Base-by-base conservation (phyloP, 2,113 vertebrate genomes). In the Tylochromis polylepis region DNA sequence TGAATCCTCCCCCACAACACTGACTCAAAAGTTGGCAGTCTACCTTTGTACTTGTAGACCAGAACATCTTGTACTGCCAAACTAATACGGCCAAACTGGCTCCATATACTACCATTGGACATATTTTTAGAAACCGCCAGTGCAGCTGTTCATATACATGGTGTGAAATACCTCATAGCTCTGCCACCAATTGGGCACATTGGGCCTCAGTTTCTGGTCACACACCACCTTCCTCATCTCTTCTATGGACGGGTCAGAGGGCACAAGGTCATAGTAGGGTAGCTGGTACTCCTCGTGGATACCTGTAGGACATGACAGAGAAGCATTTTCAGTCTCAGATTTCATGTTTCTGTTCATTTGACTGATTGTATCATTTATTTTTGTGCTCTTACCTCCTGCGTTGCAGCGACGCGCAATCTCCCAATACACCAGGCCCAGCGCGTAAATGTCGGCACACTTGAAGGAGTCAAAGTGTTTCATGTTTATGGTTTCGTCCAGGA, bases 161-260 rank as follows among this genome's bases (percentile, higher is more conserved):
- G 79, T 79, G 84, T 6, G 57, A 89, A 84, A 62, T 92, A 99
- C 99, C 98, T 99, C 99, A 0, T 99, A 99, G 95, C 98, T 99
- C 93, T 99, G 99, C 99, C 99, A 99, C 98, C 98, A 98, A 95
- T 99, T 99, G 22, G 98, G 99, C 93, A 99, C 97, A 38, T 98
- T 99, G 4, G 98, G 99, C 87, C 99, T 95, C 14, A 99, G 91
- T 67, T 98, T 99, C 97, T 99, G 98, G 87, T 99, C 99, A 85
- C 99, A 99, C n/a, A 99, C 98, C 0, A 99, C 98, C 96, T 99
- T 99, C 91, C 99, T 95, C 99, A 99, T 99, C 93, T 99, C 99
- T 88, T 99, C 99, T 84, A 99, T 99, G 4, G 99, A 99, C 16
- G 99, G 99, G 92, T 99, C 99, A 3, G 99, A 98, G 92, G 98